These are phyloP conservation scores for Platyscapa corneri DNA, from an alignment of 1,140 invertebrate species.

Conservation along the genomic window DNA sequence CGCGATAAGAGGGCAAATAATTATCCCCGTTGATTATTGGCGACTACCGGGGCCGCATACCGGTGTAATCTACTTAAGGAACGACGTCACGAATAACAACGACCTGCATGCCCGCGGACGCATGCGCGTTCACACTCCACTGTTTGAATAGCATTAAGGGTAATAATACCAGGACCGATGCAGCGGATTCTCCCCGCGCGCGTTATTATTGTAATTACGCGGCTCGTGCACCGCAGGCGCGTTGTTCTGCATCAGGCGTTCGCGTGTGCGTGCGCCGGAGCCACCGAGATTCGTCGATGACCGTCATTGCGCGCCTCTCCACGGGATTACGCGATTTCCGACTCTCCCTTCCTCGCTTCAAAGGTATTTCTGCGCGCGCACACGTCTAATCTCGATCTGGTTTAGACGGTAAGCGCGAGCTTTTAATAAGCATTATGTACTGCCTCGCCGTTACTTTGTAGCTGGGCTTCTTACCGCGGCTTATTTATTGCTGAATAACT, in stretches of 20 bases:
- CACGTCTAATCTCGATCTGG: background rate
- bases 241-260: background rate
- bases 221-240: background rate
- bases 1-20: background rate
- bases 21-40: background rate
- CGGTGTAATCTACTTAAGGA: background rate
- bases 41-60: background rate
- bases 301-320: too few species aligned
- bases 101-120: slow-evolving; percentile 16
- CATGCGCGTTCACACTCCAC: slow-evolving; percentile 9
- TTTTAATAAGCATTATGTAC: background rate
- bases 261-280: background rate
- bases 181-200: background rate
- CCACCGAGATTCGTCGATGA: background rate
- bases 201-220: slow-evolving; percentile 22
- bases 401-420: background rate
- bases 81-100: slow-evolving; percentile 49
- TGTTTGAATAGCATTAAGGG: slow-evolving; percentile 56
- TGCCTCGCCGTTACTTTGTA: background rate
- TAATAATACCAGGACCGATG: slow-evolving; percentile 48
- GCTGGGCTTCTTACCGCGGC: too few species aligned
- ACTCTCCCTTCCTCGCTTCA: background rate
- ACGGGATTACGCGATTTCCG: background rate
- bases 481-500: background rate
- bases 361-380: background rate